Evolutionary conservation across 2,797 vertebrate genomes (phyloP).

Genomic region (Rousettus madagascariensis): DNA sequence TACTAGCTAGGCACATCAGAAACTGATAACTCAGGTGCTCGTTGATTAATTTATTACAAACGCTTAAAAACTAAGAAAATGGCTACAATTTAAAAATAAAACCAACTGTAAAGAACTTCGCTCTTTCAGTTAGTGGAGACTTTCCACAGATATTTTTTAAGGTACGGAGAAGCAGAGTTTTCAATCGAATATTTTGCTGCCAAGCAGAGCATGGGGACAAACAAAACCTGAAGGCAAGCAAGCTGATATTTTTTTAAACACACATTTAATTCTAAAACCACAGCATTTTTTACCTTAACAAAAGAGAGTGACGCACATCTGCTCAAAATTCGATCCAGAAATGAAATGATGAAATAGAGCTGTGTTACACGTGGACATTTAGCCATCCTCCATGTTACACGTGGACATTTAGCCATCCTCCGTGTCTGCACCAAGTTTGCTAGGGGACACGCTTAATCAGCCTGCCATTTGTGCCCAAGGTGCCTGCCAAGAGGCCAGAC

Average conservation of each 20-base stretch:
- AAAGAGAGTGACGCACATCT: conserved; percentile 13
- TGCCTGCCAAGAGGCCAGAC: neutral
- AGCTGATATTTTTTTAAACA: conserved; percentile 17
- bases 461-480: neutral
- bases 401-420: accelerated
- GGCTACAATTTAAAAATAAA: neutral
- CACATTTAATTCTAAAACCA: conserved; percentile 47
- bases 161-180: neutral
- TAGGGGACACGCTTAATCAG: neutral
- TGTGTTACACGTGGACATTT: neutral
- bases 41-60: neutral
- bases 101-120: neutral
- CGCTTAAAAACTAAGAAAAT: neutral
- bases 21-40: neutral
- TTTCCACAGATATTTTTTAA: neutral
- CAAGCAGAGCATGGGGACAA: neutral
- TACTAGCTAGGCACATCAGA: neutral
- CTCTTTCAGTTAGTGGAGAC: neutral
- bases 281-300: conserved; percentile 35
- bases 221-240: neutral
- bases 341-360: neutral
- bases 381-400: neutral
- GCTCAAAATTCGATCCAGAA: conserved; percentile 25
- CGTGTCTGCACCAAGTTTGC: accelerated
- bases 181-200: neutral